A percentile compares a stretch with the other conserved stretches of the same genome.
These are phyloP conservation scores for Sycophila texana DNA, from an alignment of 2,888 invertebrate genomes.

Conservation along the genomic window DNA sequence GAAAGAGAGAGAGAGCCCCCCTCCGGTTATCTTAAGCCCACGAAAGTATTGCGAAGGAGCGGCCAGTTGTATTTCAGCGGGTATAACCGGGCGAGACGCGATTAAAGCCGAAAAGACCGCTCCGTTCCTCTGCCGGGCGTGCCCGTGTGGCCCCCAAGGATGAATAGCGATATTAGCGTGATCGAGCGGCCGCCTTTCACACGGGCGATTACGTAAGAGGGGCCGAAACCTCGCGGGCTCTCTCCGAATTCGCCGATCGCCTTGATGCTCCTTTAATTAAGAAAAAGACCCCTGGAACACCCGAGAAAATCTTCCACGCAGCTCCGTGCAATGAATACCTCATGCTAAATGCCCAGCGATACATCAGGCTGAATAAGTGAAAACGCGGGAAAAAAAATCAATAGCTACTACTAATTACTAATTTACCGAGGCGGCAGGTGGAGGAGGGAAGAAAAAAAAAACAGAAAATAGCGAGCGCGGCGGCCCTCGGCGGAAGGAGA, in stretches of 20 bases:
- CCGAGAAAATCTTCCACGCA: no score
- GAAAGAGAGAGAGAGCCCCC: neutral
- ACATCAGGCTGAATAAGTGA: no score
- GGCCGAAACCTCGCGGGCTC: neutral
- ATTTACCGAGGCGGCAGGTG: neutral
- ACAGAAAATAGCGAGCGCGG: no score
- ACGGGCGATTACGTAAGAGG: neutral
- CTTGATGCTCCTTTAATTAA: neutral
- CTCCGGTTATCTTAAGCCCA: no score
- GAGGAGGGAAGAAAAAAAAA: neutral
- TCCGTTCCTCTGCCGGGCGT: neutral
- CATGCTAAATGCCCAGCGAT: no score
- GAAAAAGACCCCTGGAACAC: no score
- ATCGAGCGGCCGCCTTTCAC: conserved; percentile 8
- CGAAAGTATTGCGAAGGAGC: neutral
- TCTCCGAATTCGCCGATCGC: neutral
- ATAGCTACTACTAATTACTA: neutral
- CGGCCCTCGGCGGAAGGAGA: neutral
- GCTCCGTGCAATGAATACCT: no score
- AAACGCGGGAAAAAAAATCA: no score
- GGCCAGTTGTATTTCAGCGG: conserved; percentile 1
- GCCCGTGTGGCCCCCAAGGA: neutral
- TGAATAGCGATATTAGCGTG: neutral
- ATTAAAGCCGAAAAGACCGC: neutral
- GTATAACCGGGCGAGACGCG: neutral